Evolutionary conservation across 1,140 invertebrate genomes (phyloP), one percentile per base, ranked within the genome.

Genomic region (Spodoptera litura): DNA sequence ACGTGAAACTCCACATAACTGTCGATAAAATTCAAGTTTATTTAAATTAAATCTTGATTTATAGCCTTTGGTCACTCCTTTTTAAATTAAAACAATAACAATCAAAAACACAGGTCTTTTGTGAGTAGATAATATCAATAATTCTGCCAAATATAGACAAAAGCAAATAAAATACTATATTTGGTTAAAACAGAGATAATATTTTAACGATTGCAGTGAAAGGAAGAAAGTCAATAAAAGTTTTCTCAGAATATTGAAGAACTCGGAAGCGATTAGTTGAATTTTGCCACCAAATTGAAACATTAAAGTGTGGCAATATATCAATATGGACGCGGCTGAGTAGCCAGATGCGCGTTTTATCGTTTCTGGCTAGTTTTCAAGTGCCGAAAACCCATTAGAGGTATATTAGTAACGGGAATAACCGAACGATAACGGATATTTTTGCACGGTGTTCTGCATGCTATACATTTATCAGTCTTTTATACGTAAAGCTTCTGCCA

Each of bases 301-400:
- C 87, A 87, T 89, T 88, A 88, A 90, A 88, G 87, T 83, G 82
- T 84, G 82, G 89, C 84, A 86, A 87, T 93, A 89, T 87, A 91
- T 91, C 91, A 91, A 84, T 84, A 83, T 74, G 85, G 84, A 81
- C 81, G 85, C 77, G 85, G 79, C 81, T 82, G 83, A 91, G 88
- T 85, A 82, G 82, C 89, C 92, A 93, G 92, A 93, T 87, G 91
- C 83, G 81, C 84, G 78, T 85, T 91, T 90, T 93, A 93, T 93
- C 91, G 84, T 85, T 91, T 90, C 90, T 92, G 91, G 91, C 88
- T 88, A 91, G 89, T 93, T 92, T 89, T 93, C 92, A 91, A 93
- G 92, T 93, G 89, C 81, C 82, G 85, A 88, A 93, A 91, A 88
- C 75, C 88, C 91, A 93, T 93, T 92, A 92, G 86, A 85, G 86